Percentiles rank a stretch among this genome's conserved stretches.
Conservation (phyloP, 2,113 vertebrate genomes). For the Lagopus muta region DNA sequence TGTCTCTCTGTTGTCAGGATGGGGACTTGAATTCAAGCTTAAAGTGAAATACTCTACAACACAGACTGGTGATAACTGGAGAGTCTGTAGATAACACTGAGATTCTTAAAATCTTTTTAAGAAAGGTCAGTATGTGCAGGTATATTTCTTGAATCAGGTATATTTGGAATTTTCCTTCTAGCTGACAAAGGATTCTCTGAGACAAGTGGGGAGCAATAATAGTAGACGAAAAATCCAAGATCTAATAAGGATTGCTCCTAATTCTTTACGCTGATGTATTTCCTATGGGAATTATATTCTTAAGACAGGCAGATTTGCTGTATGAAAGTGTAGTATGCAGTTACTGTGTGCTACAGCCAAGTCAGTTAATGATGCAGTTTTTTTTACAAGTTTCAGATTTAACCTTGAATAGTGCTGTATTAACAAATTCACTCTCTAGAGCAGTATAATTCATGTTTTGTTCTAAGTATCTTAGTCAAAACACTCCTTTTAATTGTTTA, state of each 20-base stretch:
- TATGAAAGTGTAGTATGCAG: not conserved
- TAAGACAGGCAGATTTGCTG: not conserved
- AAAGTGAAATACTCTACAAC: not conserved
- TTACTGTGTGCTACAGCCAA: not conserved
- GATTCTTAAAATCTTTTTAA: not conserved
- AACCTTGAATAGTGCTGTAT: not conserved
- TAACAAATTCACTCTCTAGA: not conserved
- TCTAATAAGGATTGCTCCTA: not conserved
- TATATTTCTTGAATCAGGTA: not conserved
- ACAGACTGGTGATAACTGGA: not conserved
- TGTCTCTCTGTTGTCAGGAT: not conserved
- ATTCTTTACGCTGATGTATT: not conserved
- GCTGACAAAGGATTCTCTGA: not conserved
- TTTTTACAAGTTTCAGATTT: not conserved
- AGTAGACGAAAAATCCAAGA: not conserved
- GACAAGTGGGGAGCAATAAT: not conserved
- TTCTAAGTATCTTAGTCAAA: not conserved
- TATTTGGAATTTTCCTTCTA: not conserved
- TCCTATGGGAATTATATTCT: not conserved
- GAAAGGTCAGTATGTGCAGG: not conserved
- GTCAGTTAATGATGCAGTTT: not conserved
- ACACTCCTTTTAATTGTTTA: not conserved
- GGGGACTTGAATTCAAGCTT: not conserved
- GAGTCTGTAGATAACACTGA: not conserved
- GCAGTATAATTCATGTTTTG: not conserved